Evolutionary conservation across 2,888 invertebrate genomes (phyloP), one percentile per base, ranked within the genome.

Genomic region (Microctonus hyperodae): DNA sequence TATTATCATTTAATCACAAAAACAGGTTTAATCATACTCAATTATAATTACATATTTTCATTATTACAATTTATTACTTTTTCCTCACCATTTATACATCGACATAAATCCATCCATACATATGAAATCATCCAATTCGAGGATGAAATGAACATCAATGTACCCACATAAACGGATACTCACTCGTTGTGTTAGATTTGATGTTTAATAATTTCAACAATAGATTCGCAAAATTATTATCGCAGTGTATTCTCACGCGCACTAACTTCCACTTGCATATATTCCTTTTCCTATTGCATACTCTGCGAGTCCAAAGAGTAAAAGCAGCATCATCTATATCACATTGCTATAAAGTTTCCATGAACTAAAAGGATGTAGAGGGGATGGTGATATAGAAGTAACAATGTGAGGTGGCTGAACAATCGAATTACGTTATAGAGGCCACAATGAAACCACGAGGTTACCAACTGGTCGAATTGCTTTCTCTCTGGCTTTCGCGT

Each of bases 401-500:
- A 80, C 78, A 77, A 79, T 77, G 75, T 75, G 74, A 77, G 79
- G 77, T 76, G 75, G 76, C 76, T 74, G 78, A 80, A 80, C 81
- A 81, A 80, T 78, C 76, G 75, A 75, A 76, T 75, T 71, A 77
- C 76, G 70, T 20, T 51, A 20, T 31, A 16, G 74, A 68, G 7
- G 65, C 78, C 79, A 74, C 76, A 77, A 78, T 78, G 76, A 77
- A 79, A 79, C 81, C 81, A 71, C 80, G 72, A 75, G 74, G 78
- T 78, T 78, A 77, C 78, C 78, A 80, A 79, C 78, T 74, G 76
- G 72, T 76, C 72, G 75, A 77, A 78, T 76, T 75, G 75, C 73
- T 74, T n/a, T 72, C 74, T 11, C 16, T 31, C 59, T 13, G 72
- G 69, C 65, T 73, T 71, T 64, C 64, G 71, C 44, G 44, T 44